These are phyloP conservation scores for Drosophila sechellia DNA, from an alignment of 1,140 invertebrate species.

Conservation along the genomic window DNA sequence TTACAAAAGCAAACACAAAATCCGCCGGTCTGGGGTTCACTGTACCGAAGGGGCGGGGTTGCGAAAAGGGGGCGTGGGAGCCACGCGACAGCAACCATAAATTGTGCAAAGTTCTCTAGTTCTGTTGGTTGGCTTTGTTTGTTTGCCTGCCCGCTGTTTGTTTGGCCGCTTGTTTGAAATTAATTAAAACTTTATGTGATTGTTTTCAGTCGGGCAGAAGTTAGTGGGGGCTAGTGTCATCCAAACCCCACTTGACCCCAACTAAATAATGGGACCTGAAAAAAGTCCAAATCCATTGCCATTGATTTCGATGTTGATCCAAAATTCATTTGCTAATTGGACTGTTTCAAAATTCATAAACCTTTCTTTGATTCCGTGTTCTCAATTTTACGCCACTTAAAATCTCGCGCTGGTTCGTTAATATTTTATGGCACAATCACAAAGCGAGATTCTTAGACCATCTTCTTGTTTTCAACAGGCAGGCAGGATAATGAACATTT, in stretches of 20 bases:
- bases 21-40: constrained; percentile 23
- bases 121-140: constrained; percentile 41
- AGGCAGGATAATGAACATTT: constrained; percentile 55
- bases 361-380: neutral
- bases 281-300: constrained; percentile 27
- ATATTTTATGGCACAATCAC: constrained; percentile 52
- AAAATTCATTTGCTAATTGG: constrained; percentile 2
- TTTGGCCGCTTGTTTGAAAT: constrained; percentile 75
- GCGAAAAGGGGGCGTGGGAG: constrained; percentile 7
- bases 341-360: constrained; percentile 11
- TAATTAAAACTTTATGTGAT: constrained; percentile 82
- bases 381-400: constrained; percentile 22
- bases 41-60: constrained; percentile 18
- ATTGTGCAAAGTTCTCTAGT: constrained; percentile 61
- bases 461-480: neutral
- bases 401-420: constrained; percentile 44
- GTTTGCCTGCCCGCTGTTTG: constrained; percentile 54
- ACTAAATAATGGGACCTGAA: neutral
- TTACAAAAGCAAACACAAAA: constrained; percentile 43
- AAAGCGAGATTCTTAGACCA: constrained; percentile 15
- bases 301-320: constrained; percentile 13
- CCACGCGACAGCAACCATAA: constrained; percentile 53
- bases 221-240: constrained; percentile 46
- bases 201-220: constrained; percentile 58
- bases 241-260: neutral